Conservation (phyloP, 2,888 invertebrate genomes). For the Chromoteleia sp. region DNA sequence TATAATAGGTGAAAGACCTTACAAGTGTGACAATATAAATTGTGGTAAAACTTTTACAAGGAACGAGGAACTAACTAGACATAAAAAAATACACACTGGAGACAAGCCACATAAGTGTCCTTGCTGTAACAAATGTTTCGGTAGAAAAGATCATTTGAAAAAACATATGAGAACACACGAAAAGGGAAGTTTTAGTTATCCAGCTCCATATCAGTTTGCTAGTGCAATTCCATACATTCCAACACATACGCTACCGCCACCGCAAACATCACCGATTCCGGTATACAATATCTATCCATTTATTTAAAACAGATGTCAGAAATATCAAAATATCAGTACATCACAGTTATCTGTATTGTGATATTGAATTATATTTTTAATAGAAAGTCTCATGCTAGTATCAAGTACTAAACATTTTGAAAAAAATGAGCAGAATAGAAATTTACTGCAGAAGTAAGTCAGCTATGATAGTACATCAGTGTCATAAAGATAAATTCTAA, state of each 20-base stretch:
- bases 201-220: conserved; percentile 73
- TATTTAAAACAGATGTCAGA: too few relatives aligned
- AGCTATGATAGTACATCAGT: too few relatives aligned
- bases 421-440: too few relatives aligned
- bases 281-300: conserved; percentile 70
- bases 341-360: too few relatives aligned
- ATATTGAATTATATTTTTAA: too few relatives aligned
- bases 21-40: conserved; percentile 92
- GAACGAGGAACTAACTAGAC: conserved; percentile 96
- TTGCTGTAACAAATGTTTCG: conserved; percentile 96
- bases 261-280: conserved; percentile 19
- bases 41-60: conserved; percentile 96
- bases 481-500: too few relatives aligned
- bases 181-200: conserved; percentile 72
- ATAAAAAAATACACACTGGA: conserved; percentile 95
- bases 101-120: conserved; percentile 94
- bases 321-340: too few relatives aligned
- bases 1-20: conserved; percentile 92
- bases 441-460: too few relatives aligned
- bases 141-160: conserved; percentile 96
- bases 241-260: conserved; percentile 4
- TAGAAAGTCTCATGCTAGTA: too few relatives aligned
- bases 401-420: too few relatives aligned
- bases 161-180: conserved; percentile 95
- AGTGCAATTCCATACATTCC: conserved; percentile 42